Percentiles rank a stretch among this genome's conserved stretches.
Conservation (phyloP, 1,140 invertebrate genomes). For the Chelonus insularis region DNA sequence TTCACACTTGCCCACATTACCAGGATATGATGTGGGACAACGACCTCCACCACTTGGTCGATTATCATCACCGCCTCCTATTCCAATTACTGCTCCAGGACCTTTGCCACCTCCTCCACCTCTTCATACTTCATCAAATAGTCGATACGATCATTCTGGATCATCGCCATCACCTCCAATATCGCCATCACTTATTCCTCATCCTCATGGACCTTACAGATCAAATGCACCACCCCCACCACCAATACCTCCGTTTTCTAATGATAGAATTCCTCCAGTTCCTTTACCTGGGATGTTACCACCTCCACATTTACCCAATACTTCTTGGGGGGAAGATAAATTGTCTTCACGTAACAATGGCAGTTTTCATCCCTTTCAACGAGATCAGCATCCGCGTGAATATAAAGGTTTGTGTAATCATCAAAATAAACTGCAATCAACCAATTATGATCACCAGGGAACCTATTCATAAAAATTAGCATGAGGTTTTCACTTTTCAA, state of each 20-base stretch:
- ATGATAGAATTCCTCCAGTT: constrained; percentile 39
- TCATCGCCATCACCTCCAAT: constrained; percentile 46
- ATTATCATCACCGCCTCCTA: constrained; percentile 66
- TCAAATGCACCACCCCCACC: background rate
- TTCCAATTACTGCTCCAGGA: background rate
- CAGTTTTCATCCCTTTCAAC: constrained; percentile 45
- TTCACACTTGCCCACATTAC: constrained; percentile 38
- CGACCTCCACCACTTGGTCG: constrained; percentile 66
- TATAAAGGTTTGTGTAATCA: constrained; percentile 55
- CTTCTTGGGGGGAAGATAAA: constrained; percentile 47
- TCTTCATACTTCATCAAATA: constrained; percentile 31
- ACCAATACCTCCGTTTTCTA: constrained; percentile 33
- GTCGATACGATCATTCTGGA: constrained; percentile 39
- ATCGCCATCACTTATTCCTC: constrained; percentile 39
- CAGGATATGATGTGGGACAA: constrained; percentile 61
- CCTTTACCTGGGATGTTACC: constrained; percentile 39
- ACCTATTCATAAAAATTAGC: constrained; percentile 8
- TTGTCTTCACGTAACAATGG: constrained; percentile 42
- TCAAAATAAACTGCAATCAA: constrained; percentile 27
- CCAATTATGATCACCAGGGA: constrained; percentile 20
- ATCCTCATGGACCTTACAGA: constrained; percentile 20
- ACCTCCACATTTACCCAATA: constrained; percentile 32
- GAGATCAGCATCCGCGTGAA: constrained; percentile 48
- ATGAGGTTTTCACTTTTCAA: background rate
- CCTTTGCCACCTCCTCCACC: constrained; percentile 44